Base-by-base conservation (phyloP, 2,888 invertebrate species). In the Antheraea assamensis region DNA sequence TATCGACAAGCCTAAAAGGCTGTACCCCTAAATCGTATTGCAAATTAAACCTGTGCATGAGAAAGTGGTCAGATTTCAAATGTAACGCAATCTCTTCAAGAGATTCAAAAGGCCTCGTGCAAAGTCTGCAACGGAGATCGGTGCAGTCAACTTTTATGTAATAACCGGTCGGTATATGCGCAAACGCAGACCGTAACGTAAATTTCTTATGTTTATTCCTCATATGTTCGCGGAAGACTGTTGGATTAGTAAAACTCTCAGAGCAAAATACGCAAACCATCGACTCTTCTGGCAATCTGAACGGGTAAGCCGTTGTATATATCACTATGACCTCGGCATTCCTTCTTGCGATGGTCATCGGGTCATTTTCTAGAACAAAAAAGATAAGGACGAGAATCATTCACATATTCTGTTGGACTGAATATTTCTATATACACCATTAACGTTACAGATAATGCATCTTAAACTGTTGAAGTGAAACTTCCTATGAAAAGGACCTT, bases 321-420 rank as follows among this genome's bases (percentile, higher is more conserved):
- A 85, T 86, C 85, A 90, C 78, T 73, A 88, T 82, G 81, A 87
- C 75, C 83, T 88, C 86, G 76, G 90, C 90, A 83, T 91, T 91
- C 79, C 79, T 84, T 81, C 89, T 86, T 81, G 88, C 87, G 85
- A 83, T 82, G 83, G 83, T 76, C 83, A 87, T 84, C 79, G 84
- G 80, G 84, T 86, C 84, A 81, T 83, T 78, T 78, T 86, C 90
- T 90, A 91, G 88, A 90, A 90, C 90, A 90, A 88, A 90, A 80
- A 88, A 86, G n/a, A 68, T 68, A 68, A 68, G 15, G 21, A 35
- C 68, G 35, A 68, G 68, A 35, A 10, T 68, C 68, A 68, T 68
- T 68, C n/a, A 21, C 3, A 68, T 35, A 19, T 66, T n/a, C 35
- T 35, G 10, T 35, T 31, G 13, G 8, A 68, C 35, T 35, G 17